Evolutionary conservation across 2,797 vertebrate genomes (phyloP).

Genomic region (Channallabes apus): DNA sequence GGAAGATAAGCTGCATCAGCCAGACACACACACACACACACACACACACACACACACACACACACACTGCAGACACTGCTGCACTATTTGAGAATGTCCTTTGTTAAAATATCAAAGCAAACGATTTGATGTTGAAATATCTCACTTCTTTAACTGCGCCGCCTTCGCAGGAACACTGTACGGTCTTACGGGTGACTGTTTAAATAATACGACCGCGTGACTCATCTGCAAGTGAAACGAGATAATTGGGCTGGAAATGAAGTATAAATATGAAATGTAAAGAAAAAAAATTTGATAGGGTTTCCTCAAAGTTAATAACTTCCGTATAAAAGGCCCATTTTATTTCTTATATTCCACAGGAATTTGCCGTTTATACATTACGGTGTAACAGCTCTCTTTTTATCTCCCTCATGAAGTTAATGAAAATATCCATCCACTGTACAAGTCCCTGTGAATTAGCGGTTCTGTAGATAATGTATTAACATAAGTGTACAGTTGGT

Average conservation of each 20-base stretch:
- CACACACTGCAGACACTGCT: background rate
- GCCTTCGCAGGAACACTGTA: background rate
- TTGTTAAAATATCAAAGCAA: conserved; percentile 9
- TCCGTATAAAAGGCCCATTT: background rate
- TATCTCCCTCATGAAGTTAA: background rate
- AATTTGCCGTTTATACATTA: background rate
- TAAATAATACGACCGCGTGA: background rate
- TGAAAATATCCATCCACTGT: background rate
- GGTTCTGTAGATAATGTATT: background rate
- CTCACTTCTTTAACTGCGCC: background rate
- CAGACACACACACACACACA: conserved; percentile 4
- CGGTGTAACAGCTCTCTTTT: background rate
- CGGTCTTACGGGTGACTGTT: background rate
- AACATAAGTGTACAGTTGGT: background rate
- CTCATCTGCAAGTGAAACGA: background rate
- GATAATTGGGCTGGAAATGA: background rate
- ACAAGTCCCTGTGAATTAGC: background rate
- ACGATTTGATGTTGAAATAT: background rate
- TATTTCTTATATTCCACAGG: background rate
- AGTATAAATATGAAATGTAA: background rate
- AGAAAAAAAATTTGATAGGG: background rate
- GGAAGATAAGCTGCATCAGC: conserved; percentile 35
- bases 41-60: background rate
- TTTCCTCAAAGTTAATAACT: background rate
- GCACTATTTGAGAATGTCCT: background rate